Evolutionary conservation across 30 jellyfish, hydroid and myxozoan species (phyloP), one percentile per base, ranked within the genome.

Genomic region (Catostylus mosaicus): DNA sequence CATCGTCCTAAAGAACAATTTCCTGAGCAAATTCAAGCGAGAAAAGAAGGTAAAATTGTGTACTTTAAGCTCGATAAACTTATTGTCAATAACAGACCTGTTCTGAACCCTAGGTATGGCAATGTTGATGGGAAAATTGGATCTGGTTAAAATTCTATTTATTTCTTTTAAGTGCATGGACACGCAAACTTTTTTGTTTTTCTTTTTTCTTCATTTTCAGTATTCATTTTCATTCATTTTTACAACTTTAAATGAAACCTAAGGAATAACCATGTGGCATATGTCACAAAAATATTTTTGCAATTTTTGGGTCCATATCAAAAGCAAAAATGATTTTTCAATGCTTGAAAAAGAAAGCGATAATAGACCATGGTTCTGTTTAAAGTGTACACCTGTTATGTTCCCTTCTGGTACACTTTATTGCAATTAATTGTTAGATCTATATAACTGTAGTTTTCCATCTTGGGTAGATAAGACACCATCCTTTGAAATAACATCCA

Each of bases 221-320:
- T 75, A n/a, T 54, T 46, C 47, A 43, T n/a, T n/a, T 43, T 71
- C 29, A 10, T 43, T 71, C 9, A 7, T 8, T 33, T 6, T 31
- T 33, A 14, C 11, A 6, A 4, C 7, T 64, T 30, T 35, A 30
- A 67, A 76, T 51, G 1, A 73, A 76, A 73, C 36, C 84, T 36
- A 77, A 77, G 2, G 40, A 73, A n/a, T n/a, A 73, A 35, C 84
- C 84, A 43, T 73, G 84, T 73, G 84, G 84, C 76, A 48, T 73
- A 9, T 73, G 84, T 76, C 84, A 73, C 84, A 73, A 73, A 73
- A 73, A 73, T 29, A 76, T 73, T 29, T 35, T 29, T 67, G 89
- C 89, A 36, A 78, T 27, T 59, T 59, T 36, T 37, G 70, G 81
- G 71, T 38, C 85, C 85, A 73, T 29, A 22, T 46, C 46, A 73